Conservation (phyloP, 2,113 vertebrate species). For the Crocuta crocuta region DNA sequence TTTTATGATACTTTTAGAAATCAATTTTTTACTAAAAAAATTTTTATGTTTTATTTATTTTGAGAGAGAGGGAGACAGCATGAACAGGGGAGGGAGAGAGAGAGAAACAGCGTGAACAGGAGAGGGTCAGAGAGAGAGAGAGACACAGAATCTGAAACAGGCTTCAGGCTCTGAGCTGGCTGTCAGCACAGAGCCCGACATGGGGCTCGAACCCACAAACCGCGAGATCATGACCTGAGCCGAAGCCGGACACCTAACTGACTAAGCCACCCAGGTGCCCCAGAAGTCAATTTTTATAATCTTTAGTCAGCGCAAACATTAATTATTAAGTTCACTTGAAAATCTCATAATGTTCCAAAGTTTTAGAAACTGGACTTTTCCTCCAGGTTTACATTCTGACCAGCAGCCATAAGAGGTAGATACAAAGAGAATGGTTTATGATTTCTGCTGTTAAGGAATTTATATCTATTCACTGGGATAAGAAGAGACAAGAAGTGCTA, state of each 20-base stretch:
- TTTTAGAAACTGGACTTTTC: slow-evolving; percentile 19
- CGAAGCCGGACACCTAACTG: too few species aligned
- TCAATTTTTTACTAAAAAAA: background rate
- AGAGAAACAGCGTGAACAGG: too few species aligned
- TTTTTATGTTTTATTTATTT: too few species aligned
- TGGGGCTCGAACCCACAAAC: too few species aligned
- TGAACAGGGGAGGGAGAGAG: too few species aligned
- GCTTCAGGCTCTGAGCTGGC: too few species aligned
- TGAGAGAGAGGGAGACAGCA: too few species aligned
- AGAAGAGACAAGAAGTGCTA: background rate
- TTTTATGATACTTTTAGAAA: slow-evolving; percentile 33
- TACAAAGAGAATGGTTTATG: background rate
- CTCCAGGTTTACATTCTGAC: slow-evolving; percentile 2
- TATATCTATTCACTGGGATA: background rate
- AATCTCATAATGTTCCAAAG: background rate
- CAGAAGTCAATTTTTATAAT: slow-evolving; percentile 12
- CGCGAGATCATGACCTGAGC: too few species aligned
- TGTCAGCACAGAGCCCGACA: too few species aligned
- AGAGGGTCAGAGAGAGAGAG: too few species aligned
- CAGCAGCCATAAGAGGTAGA: background rate
- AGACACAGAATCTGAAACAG: too few species aligned
- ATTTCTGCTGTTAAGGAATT: slow-evolving; percentile 12
- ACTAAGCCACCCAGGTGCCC: too few species aligned
- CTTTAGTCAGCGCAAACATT: background rate
- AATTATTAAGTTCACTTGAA: slow-evolving; percentile 11